Base-by-base conservation (phyloP, 2,797 vertebrate genomes). In the Denticeps clupeoides region DNA sequence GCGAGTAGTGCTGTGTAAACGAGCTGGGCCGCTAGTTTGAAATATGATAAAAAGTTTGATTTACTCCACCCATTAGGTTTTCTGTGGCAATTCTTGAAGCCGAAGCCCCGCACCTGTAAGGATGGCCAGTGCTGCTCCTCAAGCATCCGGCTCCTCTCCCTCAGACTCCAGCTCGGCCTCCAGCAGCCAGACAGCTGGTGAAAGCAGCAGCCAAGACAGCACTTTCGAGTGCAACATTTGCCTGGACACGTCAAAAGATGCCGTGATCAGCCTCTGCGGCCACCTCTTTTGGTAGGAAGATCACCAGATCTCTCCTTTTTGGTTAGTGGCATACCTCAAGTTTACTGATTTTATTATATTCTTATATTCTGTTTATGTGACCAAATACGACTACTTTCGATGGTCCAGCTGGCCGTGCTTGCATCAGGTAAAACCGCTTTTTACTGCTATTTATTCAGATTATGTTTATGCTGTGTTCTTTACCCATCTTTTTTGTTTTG, bases 151-250 rank as follows among this genome's bases (percentile, higher is more conserved):
- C 48, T 53, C 70, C 1, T 55, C 87, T 35, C 78, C 87, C 47
- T 29, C 87, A 0, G 90, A 91, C 2, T 67, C 37, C 60, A 8
- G 80, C 24, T 25, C 65, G 8, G 83, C 89, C 2, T 75, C 87
- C 53, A 87, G 83, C 24, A 77, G 83, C 57, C 82, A 85, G 25
- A 74, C 83, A 1, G 41, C 80, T n/a, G 83, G 86, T 2, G 95
- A 97, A 31, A 73, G 60, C 1, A 52, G 79, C 12, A 82, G 68
- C 41, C 93, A 93, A 72, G 95, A 99, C 77, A 94, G 93, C 63
- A 98, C 94, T 0, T 99, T 99, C 0, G 95, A 99, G 65, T 99
- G 95, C 46, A 99, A 99, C 54, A 98, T 99, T 63, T 99, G 95
- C 50, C 70, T 99, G 77, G 95, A 99, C 74, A 97, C 93, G 1